A percentile compares a stretch with the other conserved stretches of the same genome.
Evolutionary conservation across 2,797 vertebrate species (phyloP).

Genomic region (Eospalax fontanierii): DNA sequence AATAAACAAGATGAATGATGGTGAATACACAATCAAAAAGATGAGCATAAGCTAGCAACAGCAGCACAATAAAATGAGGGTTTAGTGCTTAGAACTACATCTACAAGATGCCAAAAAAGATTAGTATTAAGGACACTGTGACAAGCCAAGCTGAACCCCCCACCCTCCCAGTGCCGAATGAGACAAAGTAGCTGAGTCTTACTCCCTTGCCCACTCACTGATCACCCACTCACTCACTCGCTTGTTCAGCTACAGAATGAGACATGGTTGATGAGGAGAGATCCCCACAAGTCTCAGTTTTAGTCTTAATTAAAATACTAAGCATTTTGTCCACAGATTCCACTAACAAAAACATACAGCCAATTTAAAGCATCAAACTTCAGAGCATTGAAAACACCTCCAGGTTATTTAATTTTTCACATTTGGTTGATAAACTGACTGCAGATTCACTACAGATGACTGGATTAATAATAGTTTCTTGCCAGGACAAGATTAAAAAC

Average conservation of each 20-base stretch:
- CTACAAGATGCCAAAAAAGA: constrained; percentile 73
- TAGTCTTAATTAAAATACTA: not conserved
- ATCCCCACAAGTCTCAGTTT: constrained; percentile 13
- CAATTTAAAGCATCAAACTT: not conserved
- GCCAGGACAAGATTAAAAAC: constrained; percentile 44
- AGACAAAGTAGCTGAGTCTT: constrained; percentile 33
- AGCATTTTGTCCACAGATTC: constrained; percentile 48
- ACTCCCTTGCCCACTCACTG: not conserved
- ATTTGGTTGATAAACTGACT: not conserved
- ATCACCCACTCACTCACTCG: not conserved
- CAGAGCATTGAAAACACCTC: not conserved
- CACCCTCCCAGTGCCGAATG: constrained; percentile 70
- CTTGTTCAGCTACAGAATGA: not conserved
- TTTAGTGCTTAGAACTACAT: constrained; percentile 84
- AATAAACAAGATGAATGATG: constrained; percentile 86
- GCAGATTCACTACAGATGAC: constrained; percentile 28
- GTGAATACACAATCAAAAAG: constrained; percentile 82
- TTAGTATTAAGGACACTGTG: constrained; percentile 83
- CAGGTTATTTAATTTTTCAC: not conserved
- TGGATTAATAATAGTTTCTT: constrained; percentile 26
- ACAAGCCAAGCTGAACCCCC: constrained; percentile 65
- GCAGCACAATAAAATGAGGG: constrained; percentile 86
- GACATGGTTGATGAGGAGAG: not conserved
- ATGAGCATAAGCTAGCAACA: constrained; percentile 80
- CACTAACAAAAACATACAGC: not conserved